phyloP scores from a whole-genome alignment of 2,888 invertebrate species.

The Nebria salina region DNA sequence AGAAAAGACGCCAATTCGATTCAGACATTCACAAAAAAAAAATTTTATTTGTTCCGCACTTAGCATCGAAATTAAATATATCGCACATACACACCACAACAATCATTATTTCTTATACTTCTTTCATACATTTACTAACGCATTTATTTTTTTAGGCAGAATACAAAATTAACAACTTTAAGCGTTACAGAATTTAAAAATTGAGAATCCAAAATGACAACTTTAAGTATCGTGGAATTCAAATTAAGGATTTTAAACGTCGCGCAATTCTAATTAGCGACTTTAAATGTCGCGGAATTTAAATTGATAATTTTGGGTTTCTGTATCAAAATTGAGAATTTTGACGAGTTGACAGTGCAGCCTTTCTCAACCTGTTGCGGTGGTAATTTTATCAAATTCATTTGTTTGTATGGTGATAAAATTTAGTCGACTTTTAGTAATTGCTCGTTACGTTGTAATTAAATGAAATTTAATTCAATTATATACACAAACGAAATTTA shows the following conservation, averaged over 20 bases:
- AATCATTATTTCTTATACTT: no score
- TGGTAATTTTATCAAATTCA: slow-evolving; percentile 43
- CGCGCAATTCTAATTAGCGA: no score
- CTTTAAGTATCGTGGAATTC: no score
- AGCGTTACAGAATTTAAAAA: no score
- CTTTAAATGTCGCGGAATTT: no score
- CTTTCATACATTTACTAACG: no score
- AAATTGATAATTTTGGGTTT: no score
- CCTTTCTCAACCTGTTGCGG: slow-evolving; percentile 30
- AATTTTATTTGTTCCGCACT: neutral
- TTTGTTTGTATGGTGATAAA: slow-evolving; percentile 43
- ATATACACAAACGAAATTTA: slow-evolving; percentile 33
- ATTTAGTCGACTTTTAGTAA: slow-evolving; percentile 44
- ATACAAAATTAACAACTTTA: no score
- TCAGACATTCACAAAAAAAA: neutral
- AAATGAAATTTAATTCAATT: slow-evolving; percentile 45
- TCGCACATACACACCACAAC: neutral
- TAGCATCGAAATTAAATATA: neutral
- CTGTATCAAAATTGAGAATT: no score
- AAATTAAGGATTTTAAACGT: no score
- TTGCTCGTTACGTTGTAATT: slow-evolving; percentile 43
- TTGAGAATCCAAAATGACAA: no score
- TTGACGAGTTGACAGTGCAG: neutral
- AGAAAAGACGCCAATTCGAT: neutral
- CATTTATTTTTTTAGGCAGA: no score